phyloP scores from a whole-genome alignment of 2,888 invertebrate species.

The Syritta pipiens region DNA sequence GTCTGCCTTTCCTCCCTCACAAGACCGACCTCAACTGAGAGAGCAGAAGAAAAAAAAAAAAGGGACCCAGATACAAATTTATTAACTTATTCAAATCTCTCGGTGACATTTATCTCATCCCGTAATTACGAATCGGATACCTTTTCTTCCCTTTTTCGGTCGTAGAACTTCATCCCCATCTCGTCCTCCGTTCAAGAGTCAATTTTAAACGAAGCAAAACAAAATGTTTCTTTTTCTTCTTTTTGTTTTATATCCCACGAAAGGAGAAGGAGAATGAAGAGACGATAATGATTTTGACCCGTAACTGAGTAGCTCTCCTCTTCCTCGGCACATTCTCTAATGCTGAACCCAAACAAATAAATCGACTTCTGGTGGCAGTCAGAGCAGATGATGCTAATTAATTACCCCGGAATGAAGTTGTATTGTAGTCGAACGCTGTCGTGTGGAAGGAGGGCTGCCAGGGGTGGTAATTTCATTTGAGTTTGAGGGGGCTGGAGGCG shows the following conservation, averaged over 20 bases:
- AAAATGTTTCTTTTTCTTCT: constrained; percentile 43
- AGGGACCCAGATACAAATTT: constrained; percentile 53
- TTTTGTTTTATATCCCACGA: not conserved
- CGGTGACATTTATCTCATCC: constrained; percentile 66
- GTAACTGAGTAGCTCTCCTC: no score
- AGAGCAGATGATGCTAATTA: constrained; percentile 68
- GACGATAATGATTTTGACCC: constrained; percentile 66
- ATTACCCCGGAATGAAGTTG: constrained; percentile 66
- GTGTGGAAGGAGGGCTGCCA: not conserved
- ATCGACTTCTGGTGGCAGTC: constrained; percentile 59
- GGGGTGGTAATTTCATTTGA: constrained; percentile 45
- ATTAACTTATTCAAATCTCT: constrained; percentile 69
- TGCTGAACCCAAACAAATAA: constrained; percentile 59
- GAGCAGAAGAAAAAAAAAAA: not conserved
- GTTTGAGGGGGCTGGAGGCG: not conserved
- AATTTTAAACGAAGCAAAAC: constrained; percentile 55
- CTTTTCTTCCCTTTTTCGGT: no score
- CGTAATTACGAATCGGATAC: constrained; percentile 53
- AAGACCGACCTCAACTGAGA: not conserved
- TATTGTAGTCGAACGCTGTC: constrained; percentile 1
- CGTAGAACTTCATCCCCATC: no score
- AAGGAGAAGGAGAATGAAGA: not conserved
- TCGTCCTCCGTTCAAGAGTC: constrained; percentile 34
- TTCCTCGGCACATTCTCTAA: no score
- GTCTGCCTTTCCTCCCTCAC: not conserved